Conservation (phyloP, 2,113 vertebrate genomes). For the Fukomys damarensis region DNA sequence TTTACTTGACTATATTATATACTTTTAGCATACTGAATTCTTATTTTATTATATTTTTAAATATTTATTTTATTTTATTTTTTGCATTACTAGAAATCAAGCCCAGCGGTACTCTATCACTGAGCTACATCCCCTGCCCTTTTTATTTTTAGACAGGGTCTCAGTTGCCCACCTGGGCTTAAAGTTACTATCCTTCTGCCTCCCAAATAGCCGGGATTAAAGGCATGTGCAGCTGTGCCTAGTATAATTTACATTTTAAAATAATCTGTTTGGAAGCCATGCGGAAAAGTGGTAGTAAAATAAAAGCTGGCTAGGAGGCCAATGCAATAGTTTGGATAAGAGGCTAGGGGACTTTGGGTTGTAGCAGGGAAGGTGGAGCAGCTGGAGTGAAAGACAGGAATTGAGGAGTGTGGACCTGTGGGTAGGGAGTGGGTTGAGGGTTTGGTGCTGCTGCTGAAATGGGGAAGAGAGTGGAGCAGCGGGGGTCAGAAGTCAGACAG, state of each 20-base stretch:
- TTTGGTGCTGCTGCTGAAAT: background rate
- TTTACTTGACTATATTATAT: background rate
- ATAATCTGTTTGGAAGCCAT: background rate
- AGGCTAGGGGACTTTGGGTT: too few species aligned
- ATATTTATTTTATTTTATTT: background rate
- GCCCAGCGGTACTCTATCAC: background rate
- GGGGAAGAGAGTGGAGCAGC: too few species aligned
- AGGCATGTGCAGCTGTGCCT: background rate
- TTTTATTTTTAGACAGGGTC: background rate
- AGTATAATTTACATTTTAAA: background rate
- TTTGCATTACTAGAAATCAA: background rate
- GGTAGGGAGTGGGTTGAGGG: background rate
- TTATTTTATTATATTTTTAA: background rate
- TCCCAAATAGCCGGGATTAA: background rate
- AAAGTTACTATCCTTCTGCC: background rate
- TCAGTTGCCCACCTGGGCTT: background rate
- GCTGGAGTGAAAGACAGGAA: background rate
- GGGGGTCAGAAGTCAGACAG: too few species aligned
- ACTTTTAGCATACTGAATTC: background rate
- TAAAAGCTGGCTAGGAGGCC: background rate
- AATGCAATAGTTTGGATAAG: background rate
- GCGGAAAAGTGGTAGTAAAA: background rate
- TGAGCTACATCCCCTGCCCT: background rate
- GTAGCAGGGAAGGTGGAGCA: background rate
- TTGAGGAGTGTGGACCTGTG: too few species aligned